Evolutionary conservation across 2,797 vertebrate species (phyloP).

Genomic region (Sebastes umbrosus): DNA sequence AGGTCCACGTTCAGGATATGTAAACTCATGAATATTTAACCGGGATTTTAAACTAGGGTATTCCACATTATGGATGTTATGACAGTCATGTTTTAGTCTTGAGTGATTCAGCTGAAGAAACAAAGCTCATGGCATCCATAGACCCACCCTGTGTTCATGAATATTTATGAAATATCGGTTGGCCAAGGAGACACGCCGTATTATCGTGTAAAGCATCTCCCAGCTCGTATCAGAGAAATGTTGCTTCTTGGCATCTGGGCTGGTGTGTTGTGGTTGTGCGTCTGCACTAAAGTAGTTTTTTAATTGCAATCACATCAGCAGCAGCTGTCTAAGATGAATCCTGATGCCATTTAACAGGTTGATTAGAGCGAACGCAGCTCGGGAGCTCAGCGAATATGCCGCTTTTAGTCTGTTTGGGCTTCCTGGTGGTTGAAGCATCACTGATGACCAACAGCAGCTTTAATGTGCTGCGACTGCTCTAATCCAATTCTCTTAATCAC

Average conservation of each 20-base stretch:
- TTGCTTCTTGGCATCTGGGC: background rate
- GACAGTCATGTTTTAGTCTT: background rate
- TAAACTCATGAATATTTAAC: slow-evolving; percentile 35
- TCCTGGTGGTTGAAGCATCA: slow-evolving; percentile 7
- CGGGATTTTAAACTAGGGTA: background rate
- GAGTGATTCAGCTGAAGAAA: slow-evolving; percentile 12
- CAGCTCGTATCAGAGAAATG: background rate
- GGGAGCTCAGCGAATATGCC: background rate
- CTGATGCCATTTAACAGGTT: slow-evolving; percentile 37
- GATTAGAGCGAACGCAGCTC: slow-evolving; percentile 19
- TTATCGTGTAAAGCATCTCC: background rate
- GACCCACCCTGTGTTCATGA: background rate
- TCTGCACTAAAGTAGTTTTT: slow-evolving; percentile 17
- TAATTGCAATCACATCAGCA: slow-evolving; percentile 49
- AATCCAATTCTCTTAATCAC: background rate
- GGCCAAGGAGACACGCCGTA: background rate
- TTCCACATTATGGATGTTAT: background rate
- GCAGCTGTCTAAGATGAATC: slow-evolving; percentile 42
- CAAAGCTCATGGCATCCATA: background rate
- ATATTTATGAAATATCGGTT: slow-evolving; percentile 10
- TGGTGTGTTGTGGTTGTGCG: background rate
- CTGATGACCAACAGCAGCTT: slow-evolving; percentile 16
- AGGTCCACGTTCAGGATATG: background rate
- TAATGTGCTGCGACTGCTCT: background rate
- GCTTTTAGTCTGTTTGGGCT: background rate